phyloP scores from a whole-genome alignment of 2,888 invertebrate genomes.

The Melipona bicolor region DNA sequence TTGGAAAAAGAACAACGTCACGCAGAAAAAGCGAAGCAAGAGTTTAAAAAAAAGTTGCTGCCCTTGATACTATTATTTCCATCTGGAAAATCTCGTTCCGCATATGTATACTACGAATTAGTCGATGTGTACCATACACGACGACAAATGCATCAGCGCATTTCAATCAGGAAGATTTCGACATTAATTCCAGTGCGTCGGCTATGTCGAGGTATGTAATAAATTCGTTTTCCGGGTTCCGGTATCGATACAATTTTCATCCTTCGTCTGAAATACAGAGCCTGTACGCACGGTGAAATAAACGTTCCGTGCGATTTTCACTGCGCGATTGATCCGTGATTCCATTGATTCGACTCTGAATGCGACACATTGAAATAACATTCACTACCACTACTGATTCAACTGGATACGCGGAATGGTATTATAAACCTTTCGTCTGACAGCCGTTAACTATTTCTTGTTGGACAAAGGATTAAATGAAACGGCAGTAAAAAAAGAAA shows the following conservation, averaged over 20 bases:
- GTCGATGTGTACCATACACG: too few species aligned
- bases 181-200: slow-evolving; percentile 21
- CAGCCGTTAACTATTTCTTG: slow-evolving; percentile 2
- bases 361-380: slow-evolving; percentile 51
- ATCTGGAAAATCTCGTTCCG: background rate
- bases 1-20: background rate
- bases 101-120: background rate
- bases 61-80: background rate
- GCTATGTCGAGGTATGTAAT: slow-evolving; percentile 14
- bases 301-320: slow-evolving; percentile 62
- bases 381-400: slow-evolving; percentile 7
- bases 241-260: slow-evolving; percentile 30
- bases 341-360: slow-evolving; percentile 56
- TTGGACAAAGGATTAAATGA: background rate
- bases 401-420: slow-evolving; percentile 8
- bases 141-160: background rate
- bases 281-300: slow-evolving; percentile 37
- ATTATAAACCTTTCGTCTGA: slow-evolving; percentile 28
- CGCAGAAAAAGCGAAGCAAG: background rate
- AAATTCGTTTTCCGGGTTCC: slow-evolving; percentile 24
- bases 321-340: slow-evolving; percentile 58
- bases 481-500: background rate
- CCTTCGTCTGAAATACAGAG: background rate
- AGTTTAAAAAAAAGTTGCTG: slow-evolving; percentile 5
- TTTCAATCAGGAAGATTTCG: slow-evolving; percentile 10